Evolutionary conservation across 2,113 vertebrate species (phyloP).

Genomic region (Fregetta grallaria): DNA sequence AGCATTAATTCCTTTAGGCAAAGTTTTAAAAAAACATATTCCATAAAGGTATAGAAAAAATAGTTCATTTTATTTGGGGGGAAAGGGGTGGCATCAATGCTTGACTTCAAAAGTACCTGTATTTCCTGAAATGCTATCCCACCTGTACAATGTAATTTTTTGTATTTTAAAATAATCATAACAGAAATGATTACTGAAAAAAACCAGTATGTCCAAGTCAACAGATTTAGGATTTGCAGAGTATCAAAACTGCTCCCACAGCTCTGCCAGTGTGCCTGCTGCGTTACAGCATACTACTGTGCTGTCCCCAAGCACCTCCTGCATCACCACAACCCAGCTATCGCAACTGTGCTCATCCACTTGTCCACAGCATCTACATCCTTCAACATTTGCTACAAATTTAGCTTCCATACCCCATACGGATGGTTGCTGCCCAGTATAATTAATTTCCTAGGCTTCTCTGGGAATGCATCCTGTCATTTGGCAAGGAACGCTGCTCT

Average conservation of each 20-base stretch:
- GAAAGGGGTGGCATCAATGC: neutral
- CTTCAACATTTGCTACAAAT: neutral
- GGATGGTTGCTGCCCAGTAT: neutral
- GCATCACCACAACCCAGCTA: neutral
- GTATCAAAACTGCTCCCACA: neutral
- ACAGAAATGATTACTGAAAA: neutral
- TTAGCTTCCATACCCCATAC: neutral
- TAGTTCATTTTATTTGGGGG: neutral
- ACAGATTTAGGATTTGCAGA: neutral
- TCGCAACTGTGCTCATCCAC: neutral
- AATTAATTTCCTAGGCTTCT: neutral
- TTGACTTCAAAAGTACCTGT: neutral
- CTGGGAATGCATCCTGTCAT: neutral
- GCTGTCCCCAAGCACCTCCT: neutral
- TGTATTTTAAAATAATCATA: neutral
- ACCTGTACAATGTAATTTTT: neutral
- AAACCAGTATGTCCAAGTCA: neutral
- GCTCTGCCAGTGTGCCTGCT: neutral
- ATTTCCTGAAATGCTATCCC: neutral
- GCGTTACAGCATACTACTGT: neutral
- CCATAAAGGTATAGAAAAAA: neutral
- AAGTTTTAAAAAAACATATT: constrained; percentile 19
- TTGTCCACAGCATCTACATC: neutral
- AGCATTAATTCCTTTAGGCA: constrained; percentile 49
- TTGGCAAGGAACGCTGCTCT: neutral